Evolutionary conservation across 2,888 invertebrate genomes (phyloP), one percentile per base, ranked within the genome.

Genomic region (Alloplasta piceator): DNA sequence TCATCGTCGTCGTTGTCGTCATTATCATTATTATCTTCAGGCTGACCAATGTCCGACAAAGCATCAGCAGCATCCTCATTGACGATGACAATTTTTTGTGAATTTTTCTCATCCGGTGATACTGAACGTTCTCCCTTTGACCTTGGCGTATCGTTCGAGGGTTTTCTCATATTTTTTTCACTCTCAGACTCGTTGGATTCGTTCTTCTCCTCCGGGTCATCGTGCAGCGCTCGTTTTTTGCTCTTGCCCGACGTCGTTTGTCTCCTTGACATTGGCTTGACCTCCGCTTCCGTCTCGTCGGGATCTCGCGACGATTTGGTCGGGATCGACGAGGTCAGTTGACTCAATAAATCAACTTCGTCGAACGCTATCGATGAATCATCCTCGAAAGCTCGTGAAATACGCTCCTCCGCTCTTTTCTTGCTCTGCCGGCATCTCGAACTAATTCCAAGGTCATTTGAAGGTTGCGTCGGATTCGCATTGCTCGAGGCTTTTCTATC

Each of bases 391-490:
- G 90, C 85, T 39, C 85, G 85, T 0, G 91, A 90, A 7, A 92
- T 92, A 6, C 89, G 83, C 64, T 92, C 91, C 26, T 92, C 91
- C 1, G 92, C 92, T 1, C 90, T 87, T 41, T 89, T 91, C 61
- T 92, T 92, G 70, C 92, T 92, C 56, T 89, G 89, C n/a, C 91
- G 84, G 52, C 89, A 89, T 58, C 89, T 85, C 3, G 87, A 85
- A 5, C 79, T 82, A 0, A 82, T 50, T 0, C 78, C 55, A 0
- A 82, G n/a, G 5, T 80, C 73, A 2, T 82, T 73, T 5, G 52
- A 70, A 43, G 63, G 6, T 64, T 79, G 68, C 5, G 36, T 9
- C 48, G 6, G 26, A 14, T 12, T 60, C 4, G 64, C 50, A 14
- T 80, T 64, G n/a, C 36, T 50, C 0, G 55, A 38, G 0, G 41